Evolutionary conservation across 1,140 invertebrate genomes (phyloP), one percentile per base, ranked within the genome.

Genomic region (Saccostrea cuccullata): DNA sequence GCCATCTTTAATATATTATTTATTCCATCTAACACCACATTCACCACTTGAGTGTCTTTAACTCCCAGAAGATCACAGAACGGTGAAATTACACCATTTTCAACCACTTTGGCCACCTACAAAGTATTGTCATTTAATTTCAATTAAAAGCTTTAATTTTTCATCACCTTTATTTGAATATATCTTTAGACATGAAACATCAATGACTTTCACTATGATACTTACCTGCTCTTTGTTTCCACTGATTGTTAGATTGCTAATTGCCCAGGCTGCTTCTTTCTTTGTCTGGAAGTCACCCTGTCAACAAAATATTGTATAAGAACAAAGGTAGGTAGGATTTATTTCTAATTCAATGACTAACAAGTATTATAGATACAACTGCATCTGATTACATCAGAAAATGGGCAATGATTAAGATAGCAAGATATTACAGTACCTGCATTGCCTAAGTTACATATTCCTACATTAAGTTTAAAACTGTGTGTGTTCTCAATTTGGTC

Each of bases 201-300:
- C 47, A 47, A 47, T 3, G 6, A 47, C 1, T 47, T 47, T 47
- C 9, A 47, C 9, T 47, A 3, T 47, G 47, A 47, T 36, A 89
- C 89, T 90, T 60, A 95, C 94, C 95, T 99, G 99, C 86, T 98
- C 97, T 93, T 97, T 97, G 90, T 97, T 98, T 36, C 99, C 99
- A 92, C 98, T 99, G 93, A 99, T 99, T 86, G 99, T 99, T 85
- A 99, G 97, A 96, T 99, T 99, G 92, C 98, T 99, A 23, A 99
- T 98, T 8, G 99, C 99, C 99, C 99, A 99, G 0, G 98, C 98
- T 20, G 99, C 99, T 96, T 99, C 99, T 91, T 99, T 99, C 95
- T 99, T 98, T 6, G 98, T 99, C 96, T 99, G 98, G 96, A 99
- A 99, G 95, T 99, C 99, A 86, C 98, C 98, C 96, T 98, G 91